phyloP scores from a whole-genome alignment of 2,888 invertebrate genomes.

The Ennomos erosarius region DNA sequence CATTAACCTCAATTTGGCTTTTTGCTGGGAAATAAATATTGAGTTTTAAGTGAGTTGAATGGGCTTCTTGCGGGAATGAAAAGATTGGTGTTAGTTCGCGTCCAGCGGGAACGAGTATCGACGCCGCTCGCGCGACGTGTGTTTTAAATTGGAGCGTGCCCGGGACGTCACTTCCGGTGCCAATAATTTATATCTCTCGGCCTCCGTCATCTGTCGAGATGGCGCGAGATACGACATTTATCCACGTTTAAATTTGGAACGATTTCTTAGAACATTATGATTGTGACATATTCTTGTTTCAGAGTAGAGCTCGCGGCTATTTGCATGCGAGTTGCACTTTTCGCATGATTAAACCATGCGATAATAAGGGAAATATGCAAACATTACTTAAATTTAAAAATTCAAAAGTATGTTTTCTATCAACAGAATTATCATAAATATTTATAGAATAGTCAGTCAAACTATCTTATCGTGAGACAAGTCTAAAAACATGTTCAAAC shows the following conservation, averaged over 20 bases:
- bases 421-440: constrained; percentile 4
- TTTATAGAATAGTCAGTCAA: constrained; percentile 20
- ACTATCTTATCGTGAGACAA: constrained; percentile 15
- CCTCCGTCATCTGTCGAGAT: constrained; percentile 78
- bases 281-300: constrained; percentile 65
- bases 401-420: too few relatives aligned
- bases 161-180: constrained; percentile 82
- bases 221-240: constrained; percentile 77
- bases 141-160: constrained; percentile 79
- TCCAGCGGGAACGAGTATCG: constrained; percentile 38
- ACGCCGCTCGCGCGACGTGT: constrained; percentile 57
- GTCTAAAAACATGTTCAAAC: constrained; percentile 11
- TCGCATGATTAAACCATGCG: too few relatives aligned
- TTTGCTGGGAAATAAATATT: constrained; percentile 42
- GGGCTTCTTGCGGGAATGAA: constrained; percentile 16
- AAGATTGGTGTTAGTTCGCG: constrained; percentile 14
- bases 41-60: constrained; percentile 13
- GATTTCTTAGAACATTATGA: constrained; percentile 73
- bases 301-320: constrained; percentile 24
- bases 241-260: constrained; percentile 77
- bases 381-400: too few relatives aligned
- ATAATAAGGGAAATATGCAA: too few relatives aligned
- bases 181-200: constrained; percentile 81
- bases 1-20: constrained; percentile 62
- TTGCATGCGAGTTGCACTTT: constrained; percentile 11